Evolutionary conservation across 2,888 invertebrate genomes (phyloP).

Genomic region (Muscina levida): DNA sequence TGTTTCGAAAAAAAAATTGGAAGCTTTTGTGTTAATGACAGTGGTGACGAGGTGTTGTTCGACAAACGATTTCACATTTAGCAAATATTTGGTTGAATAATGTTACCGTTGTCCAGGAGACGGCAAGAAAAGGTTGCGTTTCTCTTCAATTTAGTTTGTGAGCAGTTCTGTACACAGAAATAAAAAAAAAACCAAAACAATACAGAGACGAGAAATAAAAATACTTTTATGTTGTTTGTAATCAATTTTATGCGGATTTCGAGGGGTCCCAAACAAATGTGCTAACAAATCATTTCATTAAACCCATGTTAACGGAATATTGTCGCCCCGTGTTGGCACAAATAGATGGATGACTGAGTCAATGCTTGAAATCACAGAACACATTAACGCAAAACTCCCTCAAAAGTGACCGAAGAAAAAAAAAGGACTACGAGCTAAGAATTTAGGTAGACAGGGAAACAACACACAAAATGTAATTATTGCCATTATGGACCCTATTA

Average conservation of each 20-base stretch:
- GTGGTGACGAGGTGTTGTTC: conserved; percentile 65
- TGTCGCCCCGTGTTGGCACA: conserved; percentile 18
- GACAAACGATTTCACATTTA: conserved; percentile 66
- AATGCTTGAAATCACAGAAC: neutral
- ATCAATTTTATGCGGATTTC: conserved; percentile 60
- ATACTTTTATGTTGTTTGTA: conserved; percentile 47
- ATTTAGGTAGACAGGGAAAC: conserved; percentile 33
- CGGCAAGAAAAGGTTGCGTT: neutral
- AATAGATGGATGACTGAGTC: conserved; percentile 1
- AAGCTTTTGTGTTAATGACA: conserved; percentile 59
- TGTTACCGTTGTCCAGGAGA: conserved; percentile 34
- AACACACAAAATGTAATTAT: conserved; percentile 68
- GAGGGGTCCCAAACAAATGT: conserved; percentile 45
- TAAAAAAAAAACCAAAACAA: neutral
- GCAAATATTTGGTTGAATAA: conserved; percentile 64
- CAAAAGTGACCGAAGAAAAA: conserved; percentile 39
- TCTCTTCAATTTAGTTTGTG: conserved; percentile 12
- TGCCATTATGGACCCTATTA: conserved; percentile 70
- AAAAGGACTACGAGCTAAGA: neutral
- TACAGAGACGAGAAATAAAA: conserved; percentile 2
- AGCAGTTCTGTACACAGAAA: conserved; percentile 14
- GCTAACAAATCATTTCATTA: conserved; percentile 69
- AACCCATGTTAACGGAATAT: conserved; percentile 67
- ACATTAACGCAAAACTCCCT: conserved; percentile 17
- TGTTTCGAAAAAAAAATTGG: conserved; percentile 22